These are phyloP conservation scores for Drosophila mimetica DNA, from an alignment of 2,888 invertebrate genomes.

Conservation along the genomic window DNA sequence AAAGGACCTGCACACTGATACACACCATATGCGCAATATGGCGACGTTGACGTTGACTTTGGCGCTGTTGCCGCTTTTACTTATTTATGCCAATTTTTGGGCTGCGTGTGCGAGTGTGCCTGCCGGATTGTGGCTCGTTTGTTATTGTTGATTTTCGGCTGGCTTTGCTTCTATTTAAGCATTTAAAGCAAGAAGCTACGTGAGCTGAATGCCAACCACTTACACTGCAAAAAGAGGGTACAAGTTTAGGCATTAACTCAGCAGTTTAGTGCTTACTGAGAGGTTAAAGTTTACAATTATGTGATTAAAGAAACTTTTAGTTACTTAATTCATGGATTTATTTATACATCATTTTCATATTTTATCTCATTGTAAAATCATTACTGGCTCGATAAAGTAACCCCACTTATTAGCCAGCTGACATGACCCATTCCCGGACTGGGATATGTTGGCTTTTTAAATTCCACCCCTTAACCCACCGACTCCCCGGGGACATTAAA, in stretches of 20 bases:
- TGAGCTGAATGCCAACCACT: slow-evolving; percentile 56
- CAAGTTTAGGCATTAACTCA: neutral
- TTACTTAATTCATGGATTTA: too few species aligned
- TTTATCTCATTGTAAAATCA: neutral
- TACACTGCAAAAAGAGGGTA: slow-evolving; percentile 24
- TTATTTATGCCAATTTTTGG: slow-evolving; percentile 76
- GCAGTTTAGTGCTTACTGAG: too few species aligned
- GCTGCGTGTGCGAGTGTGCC: slow-evolving; percentile 20
- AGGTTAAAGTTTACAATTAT: too few species aligned
- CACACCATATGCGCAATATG: slow-evolving; percentile 68
- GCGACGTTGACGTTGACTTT: slow-evolving; percentile 45
- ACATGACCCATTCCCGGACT: neutral
- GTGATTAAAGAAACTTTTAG: too few species aligned
- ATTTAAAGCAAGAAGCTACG: slow-evolving; percentile 72
- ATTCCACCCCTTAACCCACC: neutral
- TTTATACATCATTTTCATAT: neutral
- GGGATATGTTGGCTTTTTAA: slow-evolving; percentile 7
- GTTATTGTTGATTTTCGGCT: slow-evolving; percentile 64
- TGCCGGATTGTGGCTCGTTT: slow-evolving; percentile 40
- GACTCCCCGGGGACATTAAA: slow-evolving; percentile 26
- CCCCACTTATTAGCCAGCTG: neutral
- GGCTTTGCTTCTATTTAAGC: slow-evolving; percentile 69
- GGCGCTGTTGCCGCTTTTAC: slow-evolving; percentile 59
- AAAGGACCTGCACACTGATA: slow-evolving; percentile 16
- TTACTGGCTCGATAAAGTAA: neutral